Evolutionary conservation across 1,140 invertebrate genomes (phyloP).

Genomic region (Papilio polyxenes): DNA sequence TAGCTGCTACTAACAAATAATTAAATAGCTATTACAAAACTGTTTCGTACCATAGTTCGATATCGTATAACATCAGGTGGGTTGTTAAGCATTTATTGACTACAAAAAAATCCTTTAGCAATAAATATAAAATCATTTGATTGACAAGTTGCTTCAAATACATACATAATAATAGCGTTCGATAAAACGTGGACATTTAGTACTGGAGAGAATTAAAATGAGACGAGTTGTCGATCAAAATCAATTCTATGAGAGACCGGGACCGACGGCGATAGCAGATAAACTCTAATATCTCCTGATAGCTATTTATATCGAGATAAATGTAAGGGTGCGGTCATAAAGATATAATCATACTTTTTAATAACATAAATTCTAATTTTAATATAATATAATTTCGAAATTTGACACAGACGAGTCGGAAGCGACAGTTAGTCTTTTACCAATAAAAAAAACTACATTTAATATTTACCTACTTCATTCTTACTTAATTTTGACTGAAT

Average conservation of each 20-base stretch:
- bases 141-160: slow-evolving; percentile 38
- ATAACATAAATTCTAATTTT: neutral
- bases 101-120: slow-evolving; percentile 15
- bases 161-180: slow-evolving; percentile 34
- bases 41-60: too few relatives aligned
- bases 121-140: slow-evolving; percentile 35
- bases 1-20: too few relatives aligned
- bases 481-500: too few relatives aligned
- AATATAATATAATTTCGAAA: neutral
- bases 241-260: slow-evolving; percentile 37
- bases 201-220: slow-evolving; percentile 37
- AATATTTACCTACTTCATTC: too few relatives aligned
- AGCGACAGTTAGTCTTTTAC: too few relatives aligned
- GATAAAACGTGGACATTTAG: slow-evolving; percentile 36
- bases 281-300: slow-evolving; percentile 35
- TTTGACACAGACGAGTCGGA: too few relatives aligned
- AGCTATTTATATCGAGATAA: slow-evolving; percentile 38
- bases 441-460: too few relatives aligned
- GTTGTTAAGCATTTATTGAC: neutral
- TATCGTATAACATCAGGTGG: neutral
- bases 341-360: neutral
- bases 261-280: slow-evolving; percentile 33
- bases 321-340: slow-evolving; percentile 13
- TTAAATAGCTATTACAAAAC: too few relatives aligned
- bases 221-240: slow-evolving; percentile 37